These are phyloP conservation scores for Apostichopus californicus DNA, from an alignment of 35 echinoderm and acorn worm species.

Conservation along the genomic window DNA sequence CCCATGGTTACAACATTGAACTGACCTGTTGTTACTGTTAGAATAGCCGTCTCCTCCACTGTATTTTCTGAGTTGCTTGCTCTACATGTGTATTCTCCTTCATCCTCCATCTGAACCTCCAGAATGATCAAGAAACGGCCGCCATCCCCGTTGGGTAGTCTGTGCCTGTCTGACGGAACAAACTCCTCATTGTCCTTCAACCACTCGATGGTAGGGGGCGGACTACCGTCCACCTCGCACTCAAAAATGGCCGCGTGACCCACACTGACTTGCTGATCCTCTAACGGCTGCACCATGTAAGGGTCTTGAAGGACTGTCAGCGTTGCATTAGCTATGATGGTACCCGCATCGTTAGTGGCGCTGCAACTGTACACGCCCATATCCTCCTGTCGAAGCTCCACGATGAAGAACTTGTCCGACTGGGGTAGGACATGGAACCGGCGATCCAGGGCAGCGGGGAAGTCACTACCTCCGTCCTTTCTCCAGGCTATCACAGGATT, in stretches of 20 bases:
- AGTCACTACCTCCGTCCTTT: slow-evolving; percentile 92
- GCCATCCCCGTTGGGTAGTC: slow-evolving; percentile 54
- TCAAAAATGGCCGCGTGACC: slow-evolving; percentile 79
- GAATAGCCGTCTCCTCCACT: slow-evolving; percentile 47
- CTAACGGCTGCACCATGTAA: slow-evolving; percentile 55
- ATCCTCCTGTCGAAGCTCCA: slow-evolving; percentile 65
- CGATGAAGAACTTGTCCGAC: slow-evolving; percentile 87
- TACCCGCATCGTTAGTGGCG: slow-evolving; percentile 85
- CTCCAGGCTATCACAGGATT: slow-evolving; percentile 91
- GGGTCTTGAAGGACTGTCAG: slow-evolving; percentile 84
- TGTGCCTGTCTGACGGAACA: slow-evolving; percentile 52
- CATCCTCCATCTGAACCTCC: slow-evolving; percentile 55
- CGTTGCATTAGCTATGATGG: slow-evolving; percentile 88
- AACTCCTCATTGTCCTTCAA: slow-evolving; percentile 68
- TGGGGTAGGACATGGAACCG: slow-evolving; percentile 76
- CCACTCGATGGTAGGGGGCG: slow-evolving; percentile 76
- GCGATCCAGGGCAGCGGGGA: slow-evolving; percentile 87
- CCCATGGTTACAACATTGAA: neutral
- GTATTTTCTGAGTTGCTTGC: slow-evolving; percentile 68
- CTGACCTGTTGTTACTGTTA: slow-evolving; percentile 66
- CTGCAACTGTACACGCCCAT: slow-evolving; percentile 93
- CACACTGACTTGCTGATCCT: slow-evolving; percentile 50
- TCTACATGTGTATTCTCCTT: slow-evolving; percentile 76
- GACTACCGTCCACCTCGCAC: slow-evolving; percentile 74
- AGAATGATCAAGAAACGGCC: slow-evolving; percentile 77